Base-by-base conservation (phyloP, 2,113 vertebrate species). In the Misgurnus anguillicaudatus region DNA sequence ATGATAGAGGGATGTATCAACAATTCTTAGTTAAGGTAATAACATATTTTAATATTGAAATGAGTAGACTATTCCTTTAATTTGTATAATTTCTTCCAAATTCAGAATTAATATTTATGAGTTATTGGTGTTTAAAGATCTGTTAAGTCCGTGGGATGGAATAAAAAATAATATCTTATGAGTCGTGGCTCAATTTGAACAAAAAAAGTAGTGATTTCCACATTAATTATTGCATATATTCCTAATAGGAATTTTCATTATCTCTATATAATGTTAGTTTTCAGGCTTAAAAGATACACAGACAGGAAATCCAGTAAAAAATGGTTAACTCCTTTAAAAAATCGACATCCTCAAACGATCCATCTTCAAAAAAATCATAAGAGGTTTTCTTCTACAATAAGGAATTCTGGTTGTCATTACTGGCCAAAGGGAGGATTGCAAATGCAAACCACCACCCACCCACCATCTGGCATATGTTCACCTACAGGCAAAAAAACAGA, bases 321-420 rank as follows among this genome's bases (percentile, higher is more conserved):
- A 10, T 64, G 47, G 51, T 16, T 75, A 17, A 57, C 41, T 62
- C 72, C 58, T 65, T 65, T 39, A 14, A 71, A 55, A 66, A 70
- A 10, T 62, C 55, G 16, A 1, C 24, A 31, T 31, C 24, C 24
- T 8, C 61, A 13, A 51, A 19, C 0, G 6, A 62, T 13, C 36
- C 47, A 24, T 62, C 62, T 21, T 79, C 9, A 45, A 41, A 47
- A n/a, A 69, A 24, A n/a, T 3, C 42, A 65, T 42, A 80, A 55
- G 19, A 36, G n/a, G 51, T 66, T 70, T 62, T 53, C 75, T 63
- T 66, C 39, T 0, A 47, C 60, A 67, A 14, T 38, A 24, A 3
- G 1, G 66, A 24, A 69, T 63, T 80, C 80, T 82, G 83, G 79
- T 83, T 74, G 45, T 81, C 68, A 83, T 84, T 83, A 86, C 38